Evolutionary conservation across 1,140 invertebrate species (phyloP).

Genomic region (Drosophila neocordata): DNA sequence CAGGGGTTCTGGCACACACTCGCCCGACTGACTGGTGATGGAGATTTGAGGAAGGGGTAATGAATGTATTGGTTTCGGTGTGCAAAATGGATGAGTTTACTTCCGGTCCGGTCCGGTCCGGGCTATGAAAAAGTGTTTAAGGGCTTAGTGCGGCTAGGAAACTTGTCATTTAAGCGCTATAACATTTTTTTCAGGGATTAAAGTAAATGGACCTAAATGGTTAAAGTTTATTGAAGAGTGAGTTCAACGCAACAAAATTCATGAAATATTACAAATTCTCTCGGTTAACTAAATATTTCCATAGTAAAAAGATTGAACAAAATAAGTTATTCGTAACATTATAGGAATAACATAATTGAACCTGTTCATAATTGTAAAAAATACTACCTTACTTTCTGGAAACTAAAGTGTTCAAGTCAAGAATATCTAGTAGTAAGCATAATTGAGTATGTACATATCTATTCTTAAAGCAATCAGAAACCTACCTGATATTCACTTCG

Average conservation of each 20-base stretch:
- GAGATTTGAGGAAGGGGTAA: slow-evolving; percentile 43
- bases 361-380: no score
- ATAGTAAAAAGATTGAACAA: no score
- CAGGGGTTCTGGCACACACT: slow-evolving; percentile 25
- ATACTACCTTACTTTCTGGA: no score
- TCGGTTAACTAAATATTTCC: no score
- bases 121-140: slow-evolving; percentile 55
- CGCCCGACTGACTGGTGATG: slow-evolving; percentile 22
- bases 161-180: slow-evolving; percentile 20
- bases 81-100: slow-evolving; percentile 72
- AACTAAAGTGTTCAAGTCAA: no score
- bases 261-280: neutral
- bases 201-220: slow-evolving; percentile 30
- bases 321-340: no score
- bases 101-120: slow-evolving; percentile 57
- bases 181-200: slow-evolving; percentile 33
- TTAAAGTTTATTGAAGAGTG: slow-evolving; percentile 30
- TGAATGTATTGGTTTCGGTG: slow-evolving; percentile 73
- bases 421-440: no score
- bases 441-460: no score
- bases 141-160: slow-evolving; percentile 33
- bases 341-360: no score
- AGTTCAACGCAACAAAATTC: slow-evolving; percentile 23
- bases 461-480: neutral
- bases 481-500: slow-evolving; percentile 77